Base-by-base conservation (phyloP, 2,797 vertebrate genomes). In the Mycteria americana region DNA sequence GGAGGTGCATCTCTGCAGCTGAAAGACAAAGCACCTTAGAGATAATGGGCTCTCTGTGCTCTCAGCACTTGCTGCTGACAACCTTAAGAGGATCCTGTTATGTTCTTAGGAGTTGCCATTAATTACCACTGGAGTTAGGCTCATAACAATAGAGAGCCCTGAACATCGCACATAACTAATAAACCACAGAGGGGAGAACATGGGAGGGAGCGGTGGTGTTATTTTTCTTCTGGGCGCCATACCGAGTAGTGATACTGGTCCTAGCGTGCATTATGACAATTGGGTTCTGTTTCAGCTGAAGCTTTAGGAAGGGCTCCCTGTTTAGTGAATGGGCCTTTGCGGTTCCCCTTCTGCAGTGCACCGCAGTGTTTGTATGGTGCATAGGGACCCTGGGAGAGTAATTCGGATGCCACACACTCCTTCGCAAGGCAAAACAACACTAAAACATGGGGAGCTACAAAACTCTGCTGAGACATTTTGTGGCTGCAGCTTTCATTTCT, bases 231-330 rank as follows among this genome's bases (percentile, higher is more conserved):
- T 43, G 68, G 22, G 30, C 13, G 65, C 56, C 18, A 0, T n/a
- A 9, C n/a, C 15, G 64, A 43, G 56, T 24, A 12, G 41, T 21
- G 27, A 14, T 6, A 1, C 25, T 69, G 57, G 70, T 53, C 45
- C n/a, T 45, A 4, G 33, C 1, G 7, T 57, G n/a, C 1, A 0
- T 67, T n/a, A 19, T 21, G 46, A 9, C 51, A 48, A 9, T 0
- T 30, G 46, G 33, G 21, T 54, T 83, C 3, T 43, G 50, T 17
- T 93, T 65, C 51, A 59, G 72, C 43, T 18, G n/a, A 28, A 78
- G 56, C 22, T 24, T 81, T 33, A 14, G 16, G 7, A 23, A 30
- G 35, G 16, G 23, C 56, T 50, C 21, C 0, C 6, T 31, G 54
- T 33, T 65, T 19, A 50, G 54, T 4, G 35, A 70, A 18, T 2